Base-by-base conservation (phyloP, 2,888 invertebrate genomes). In the Villa cingulata region DNA sequence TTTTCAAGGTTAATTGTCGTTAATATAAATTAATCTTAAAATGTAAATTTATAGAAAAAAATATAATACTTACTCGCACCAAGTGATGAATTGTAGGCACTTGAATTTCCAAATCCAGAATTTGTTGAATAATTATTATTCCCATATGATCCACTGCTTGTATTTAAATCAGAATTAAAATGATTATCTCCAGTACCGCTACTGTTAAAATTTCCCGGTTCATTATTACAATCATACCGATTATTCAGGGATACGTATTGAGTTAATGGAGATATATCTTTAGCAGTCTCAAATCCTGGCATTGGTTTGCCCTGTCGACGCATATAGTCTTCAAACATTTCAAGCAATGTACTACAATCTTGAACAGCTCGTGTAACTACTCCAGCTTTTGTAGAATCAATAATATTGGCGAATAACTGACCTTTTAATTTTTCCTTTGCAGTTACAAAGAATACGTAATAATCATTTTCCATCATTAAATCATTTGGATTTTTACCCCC, bases 341-440 rank as follows among this genome's bases (percentile, higher is more conserved):
- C 41, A 3, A 53, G 32, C 2, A 53, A 46, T 20, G 41, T 40
- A 37, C 45, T 38, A 27, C 43, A 18, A 44, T 53, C 51, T n/a
- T 40, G 37, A 19, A 53, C 43, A 15, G 48, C 47, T 29, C 40
- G 46, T 18, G 45, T 48, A 1, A 51, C 51, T 3, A 50, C 51
- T 18, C 12, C 19, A 3, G 48, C 37, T 38, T 45, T 50, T 6
- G 40, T 29, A 5, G 45, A n/a, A 12, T 51, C 51, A 40, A 53
- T 44, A 1, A 51, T 46, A 16, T 51, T 48, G 3, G 53, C 53
- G 16, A 43, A 38, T 15, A 50, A 20, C 41, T 51, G 53, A 16
- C 51, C 53, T 36, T 53, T 53, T 3, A 53, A 37, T 37, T 53
- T 53, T 32, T 53, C 53, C 16, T 44, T 48, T n/a, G 48, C 48